Percentiles rank a stretch among this genome's conserved stretches.
These are phyloP conservation scores for Trichogramma pretiosum DNA, from an alignment of 1,140 invertebrate species.

Conservation along the genomic window DNA sequence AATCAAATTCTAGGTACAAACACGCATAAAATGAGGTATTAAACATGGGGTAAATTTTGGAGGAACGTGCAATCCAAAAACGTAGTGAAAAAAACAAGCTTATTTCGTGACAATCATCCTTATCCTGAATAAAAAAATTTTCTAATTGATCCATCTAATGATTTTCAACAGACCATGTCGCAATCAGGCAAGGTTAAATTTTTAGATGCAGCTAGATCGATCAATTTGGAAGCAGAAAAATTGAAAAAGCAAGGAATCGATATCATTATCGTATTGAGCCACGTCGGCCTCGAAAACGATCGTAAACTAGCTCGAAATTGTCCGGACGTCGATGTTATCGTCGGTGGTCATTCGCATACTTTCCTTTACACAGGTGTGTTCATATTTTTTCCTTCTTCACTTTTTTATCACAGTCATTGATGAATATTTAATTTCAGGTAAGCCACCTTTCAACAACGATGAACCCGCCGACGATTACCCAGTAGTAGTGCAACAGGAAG, in stretches of 20 bases:
- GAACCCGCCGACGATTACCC: conserved; percentile 55
- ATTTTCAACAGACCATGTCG: conserved; percentile 37
- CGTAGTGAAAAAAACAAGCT: no score
- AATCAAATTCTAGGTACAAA: no score
- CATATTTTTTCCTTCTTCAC: no score
- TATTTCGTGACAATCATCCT: no score
- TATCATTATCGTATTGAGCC: conserved; percentile 72
- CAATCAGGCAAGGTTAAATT: conserved; percentile 55
- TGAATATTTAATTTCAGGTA: no score
- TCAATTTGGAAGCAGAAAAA: conserved; percentile 55
- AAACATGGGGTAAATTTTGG: no score
- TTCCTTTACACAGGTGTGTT: conserved; percentile 56
- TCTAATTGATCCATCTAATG: no score
- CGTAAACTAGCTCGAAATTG: conserved; percentile 56
- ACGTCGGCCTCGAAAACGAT: conserved; percentile 67
- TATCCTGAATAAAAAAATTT: no score
- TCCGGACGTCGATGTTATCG: conserved; percentile 65
- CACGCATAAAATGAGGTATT: no score
- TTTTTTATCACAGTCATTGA: no score
- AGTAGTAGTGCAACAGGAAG: conserved; percentile 50
- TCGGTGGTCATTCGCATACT: conserved; percentile 81
- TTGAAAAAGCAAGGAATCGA: conserved; percentile 55
- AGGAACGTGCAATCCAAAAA: no score
- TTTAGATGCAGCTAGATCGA: conserved; percentile 56
- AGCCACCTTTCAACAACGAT: conserved; percentile 51